Percentiles rank a stretch among this genome's conserved stretches.
These are phyloP conservation scores for Esox niger DNA, from an alignment of 2,113 vertebrate genomes.

Conservation along the genomic window DNA sequence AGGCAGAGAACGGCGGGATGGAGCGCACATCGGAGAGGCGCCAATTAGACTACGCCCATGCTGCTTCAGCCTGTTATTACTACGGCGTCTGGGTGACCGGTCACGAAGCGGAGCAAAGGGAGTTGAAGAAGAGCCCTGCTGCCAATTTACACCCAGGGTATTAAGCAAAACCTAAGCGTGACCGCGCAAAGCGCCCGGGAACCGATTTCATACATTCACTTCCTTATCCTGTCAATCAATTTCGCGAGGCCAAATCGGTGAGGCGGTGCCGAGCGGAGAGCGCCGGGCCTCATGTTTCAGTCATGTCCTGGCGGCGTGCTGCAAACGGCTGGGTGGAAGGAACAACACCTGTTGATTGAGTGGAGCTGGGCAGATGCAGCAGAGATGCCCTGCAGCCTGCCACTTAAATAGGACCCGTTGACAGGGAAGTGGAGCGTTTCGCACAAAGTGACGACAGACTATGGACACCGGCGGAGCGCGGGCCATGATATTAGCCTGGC, in stretches of 20 bases:
- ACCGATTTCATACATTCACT: constrained; percentile 36
- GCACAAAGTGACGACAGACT: not conserved
- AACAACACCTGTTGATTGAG: constrained; percentile 58
- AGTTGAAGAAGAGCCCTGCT: constrained; percentile 28
- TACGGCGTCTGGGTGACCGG: constrained; percentile 38
- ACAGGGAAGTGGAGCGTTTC: constrained; percentile 18
- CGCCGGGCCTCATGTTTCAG: constrained; percentile 60
- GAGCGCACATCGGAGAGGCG: constrained; percentile 47
- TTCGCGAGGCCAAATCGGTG: constrained; percentile 27
- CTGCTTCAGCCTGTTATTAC: constrained; percentile 6
- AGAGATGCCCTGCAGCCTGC: not conserved
- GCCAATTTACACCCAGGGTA: constrained; percentile 69
- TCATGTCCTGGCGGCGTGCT: constrained; percentile 49
- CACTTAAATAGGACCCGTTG: constrained; percentile 48
- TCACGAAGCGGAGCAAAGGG: constrained; percentile 10
- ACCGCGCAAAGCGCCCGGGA: constrained; percentile 45
- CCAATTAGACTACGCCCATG: constrained; percentile 61
- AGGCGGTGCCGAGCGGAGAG: constrained; percentile 25
- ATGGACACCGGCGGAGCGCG: not conserved
- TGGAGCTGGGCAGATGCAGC: no score
- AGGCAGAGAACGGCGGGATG: constrained; percentile 27
- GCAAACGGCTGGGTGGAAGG: not conserved
- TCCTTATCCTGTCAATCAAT: constrained; percentile 39
- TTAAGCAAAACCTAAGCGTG: constrained; percentile 60
- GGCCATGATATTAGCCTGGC: constrained; percentile 44